Conservation (phyloP, 1,140 invertebrate genomes). For the Heterodera schachtii region DNA sequence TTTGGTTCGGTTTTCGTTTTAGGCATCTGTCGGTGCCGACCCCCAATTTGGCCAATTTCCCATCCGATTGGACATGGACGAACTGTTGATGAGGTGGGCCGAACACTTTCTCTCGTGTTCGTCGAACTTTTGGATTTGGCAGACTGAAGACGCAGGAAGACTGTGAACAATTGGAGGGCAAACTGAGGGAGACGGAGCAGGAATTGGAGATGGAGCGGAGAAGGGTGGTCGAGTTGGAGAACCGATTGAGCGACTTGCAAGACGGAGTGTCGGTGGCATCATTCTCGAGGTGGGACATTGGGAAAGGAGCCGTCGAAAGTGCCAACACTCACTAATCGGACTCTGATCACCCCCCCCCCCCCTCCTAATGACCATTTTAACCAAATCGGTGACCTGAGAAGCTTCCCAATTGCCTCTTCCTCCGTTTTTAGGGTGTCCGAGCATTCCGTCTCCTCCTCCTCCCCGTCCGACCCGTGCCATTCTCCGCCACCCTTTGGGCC, state of each 20-base stretch:
- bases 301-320: background rate
- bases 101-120: constrained; percentile 8
- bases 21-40: constrained; percentile 73
- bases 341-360: background rate
- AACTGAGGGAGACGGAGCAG: constrained; percentile 61
- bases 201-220: constrained; percentile 83
- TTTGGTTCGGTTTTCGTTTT: background rate
- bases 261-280: constrained; percentile 68
- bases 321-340: background rate
- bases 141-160: constrained; percentile 82
- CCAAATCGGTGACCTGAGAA: too few relatives aligned
- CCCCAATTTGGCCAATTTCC: constrained; percentile 75
- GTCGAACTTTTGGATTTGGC: constrained; percentile 20
- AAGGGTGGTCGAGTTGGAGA: constrained; percentile 75
- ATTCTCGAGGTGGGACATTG: constrained; percentile 33
- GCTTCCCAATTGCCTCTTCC: background rate
- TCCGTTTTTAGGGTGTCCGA: constrained; percentile 19
- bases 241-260: constrained; percentile 74
- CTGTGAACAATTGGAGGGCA: constrained; percentile 66
- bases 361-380: too few relatives aligned
- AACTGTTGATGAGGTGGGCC: constrained; percentile 41
- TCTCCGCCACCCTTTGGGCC: constrained; percentile 35
- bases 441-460: constrained; percentile 31
- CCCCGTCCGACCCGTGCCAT: constrained; percentile 56
- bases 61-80: constrained; percentile 54